phyloP scores from a whole-genome alignment of 2,113 vertebrate genomes.

The Saiga tatarica region DNA sequence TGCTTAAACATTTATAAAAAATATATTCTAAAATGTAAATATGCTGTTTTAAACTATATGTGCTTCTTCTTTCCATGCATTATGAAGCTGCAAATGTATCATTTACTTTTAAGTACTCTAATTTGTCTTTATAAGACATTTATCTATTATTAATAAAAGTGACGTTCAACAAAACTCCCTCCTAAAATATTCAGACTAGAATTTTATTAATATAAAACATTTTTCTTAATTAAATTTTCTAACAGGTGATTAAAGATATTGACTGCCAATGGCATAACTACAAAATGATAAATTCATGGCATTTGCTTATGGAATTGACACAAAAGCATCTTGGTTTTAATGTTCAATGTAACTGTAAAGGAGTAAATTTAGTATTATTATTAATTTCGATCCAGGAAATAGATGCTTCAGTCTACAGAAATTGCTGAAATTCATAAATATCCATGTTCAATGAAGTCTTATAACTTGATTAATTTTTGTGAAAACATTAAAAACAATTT shows the following conservation, averaged over 20 bases:
- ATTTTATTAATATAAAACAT: constrained; percentile 19
- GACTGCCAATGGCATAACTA: neutral
- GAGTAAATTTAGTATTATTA: neutral
- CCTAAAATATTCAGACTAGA: constrained; percentile 38
- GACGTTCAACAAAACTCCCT: constrained; percentile 25
- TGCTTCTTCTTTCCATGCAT: neutral
- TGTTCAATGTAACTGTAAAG: neutral
- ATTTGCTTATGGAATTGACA: neutral
- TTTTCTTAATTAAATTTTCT: constrained; percentile 51
- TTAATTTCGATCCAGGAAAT: neutral
- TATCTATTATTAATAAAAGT: constrained; percentile 21
- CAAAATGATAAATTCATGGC: constrained; percentile 47
- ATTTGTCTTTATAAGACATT: constrained; percentile 43
- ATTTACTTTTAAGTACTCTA: neutral
- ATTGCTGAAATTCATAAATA: neutral
- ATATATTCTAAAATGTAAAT: neutral
- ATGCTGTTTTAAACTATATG: neutral
- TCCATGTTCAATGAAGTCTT: neutral
- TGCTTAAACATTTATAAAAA: neutral
- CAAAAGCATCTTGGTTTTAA: neutral
- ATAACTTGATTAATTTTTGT: constrained; percentile 6
- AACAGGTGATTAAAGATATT: neutral
- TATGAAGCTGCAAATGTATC: neutral
- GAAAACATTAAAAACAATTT: neutral
- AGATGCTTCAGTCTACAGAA: neutral